phyloP scores from a whole-genome alignment of 2,113 vertebrate species.

The Morphnarchus princeps region DNA sequence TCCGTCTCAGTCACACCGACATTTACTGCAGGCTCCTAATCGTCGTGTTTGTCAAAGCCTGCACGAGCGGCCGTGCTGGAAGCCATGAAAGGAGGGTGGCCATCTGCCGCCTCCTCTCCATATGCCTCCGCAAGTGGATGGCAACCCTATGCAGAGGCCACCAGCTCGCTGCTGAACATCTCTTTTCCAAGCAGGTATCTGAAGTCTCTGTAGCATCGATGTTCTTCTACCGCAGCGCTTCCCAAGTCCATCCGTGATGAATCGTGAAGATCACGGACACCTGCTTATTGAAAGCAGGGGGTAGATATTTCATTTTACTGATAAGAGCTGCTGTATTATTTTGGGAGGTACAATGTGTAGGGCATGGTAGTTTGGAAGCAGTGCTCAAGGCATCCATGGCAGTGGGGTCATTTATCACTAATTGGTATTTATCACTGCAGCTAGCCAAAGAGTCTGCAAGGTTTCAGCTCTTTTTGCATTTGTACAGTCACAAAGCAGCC shows the following conservation, averaged over 20 bases:
- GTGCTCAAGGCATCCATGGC: not conserved
- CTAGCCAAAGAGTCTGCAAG: not conserved
- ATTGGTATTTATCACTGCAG: not conserved
- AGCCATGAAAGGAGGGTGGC: not conserved
- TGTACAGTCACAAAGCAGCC: not conserved
- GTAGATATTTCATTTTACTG: not conserved
- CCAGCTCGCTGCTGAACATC: not conserved
- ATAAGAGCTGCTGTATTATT: not conserved
- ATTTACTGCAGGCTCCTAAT: not conserved
- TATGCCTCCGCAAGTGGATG: not conserved
- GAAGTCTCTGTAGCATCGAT: not conserved
- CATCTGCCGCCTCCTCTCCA: not conserved
- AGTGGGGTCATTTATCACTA: not conserved
- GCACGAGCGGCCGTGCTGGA: fast-evolving
- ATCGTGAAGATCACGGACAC: not conserved
- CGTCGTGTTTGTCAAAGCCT: not conserved
- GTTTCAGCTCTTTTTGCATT: not conserved
- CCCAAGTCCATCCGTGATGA: not conserved
- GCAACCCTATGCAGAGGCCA: not conserved
- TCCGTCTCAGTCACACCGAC: too few species aligned
- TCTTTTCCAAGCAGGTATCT: not conserved
- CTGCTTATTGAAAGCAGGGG: not conserved
- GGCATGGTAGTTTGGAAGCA: not conserved
- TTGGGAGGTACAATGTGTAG: not conserved
- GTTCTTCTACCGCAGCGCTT: not conserved